Evolutionary conservation across 2,888 invertebrate genomes (phyloP).

Genomic region (Latrodectus hesperus): DNA sequence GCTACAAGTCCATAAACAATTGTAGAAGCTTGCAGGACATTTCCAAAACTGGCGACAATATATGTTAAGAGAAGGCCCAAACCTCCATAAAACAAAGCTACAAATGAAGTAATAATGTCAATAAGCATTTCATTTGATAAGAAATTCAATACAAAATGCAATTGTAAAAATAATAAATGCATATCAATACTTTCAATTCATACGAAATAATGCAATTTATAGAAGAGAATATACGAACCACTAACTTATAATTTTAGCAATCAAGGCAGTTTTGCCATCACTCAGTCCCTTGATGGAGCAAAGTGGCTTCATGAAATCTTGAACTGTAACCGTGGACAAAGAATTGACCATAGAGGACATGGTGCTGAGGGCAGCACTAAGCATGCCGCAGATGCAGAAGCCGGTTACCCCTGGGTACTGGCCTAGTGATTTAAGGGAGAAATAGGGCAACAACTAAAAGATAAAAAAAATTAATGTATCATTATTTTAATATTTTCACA

Average conservation of each 20-base stretch:
- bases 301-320: slow-evolving; percentile 57
- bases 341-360: slow-evolving; percentile 65
- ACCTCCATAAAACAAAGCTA: slow-evolving; percentile 83
- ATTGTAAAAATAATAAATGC: not conserved
- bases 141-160: not conserved
- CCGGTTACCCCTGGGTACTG: slow-evolving; percentile 53
- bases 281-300: slow-evolving; percentile 15
- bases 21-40: slow-evolving; percentile 87
- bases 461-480: not conserved
- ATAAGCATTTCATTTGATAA: not conserved
- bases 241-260: slow-evolving; percentile 52
- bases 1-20: slow-evolving; percentile 90
- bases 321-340: slow-evolving; percentile 52
- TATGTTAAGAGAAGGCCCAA: slow-evolving; percentile 88
- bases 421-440: slow-evolving; percentile 73
- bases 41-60: slow-evolving; percentile 86
- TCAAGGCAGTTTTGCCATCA: slow-evolving; percentile 19
- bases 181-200: not conserved
- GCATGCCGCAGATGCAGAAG: slow-evolving; percentile 55
- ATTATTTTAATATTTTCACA: too few species aligned
- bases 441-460: slow-evolving; percentile 47
- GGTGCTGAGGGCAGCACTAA: slow-evolving; percentile 67
- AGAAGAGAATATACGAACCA: not conserved
- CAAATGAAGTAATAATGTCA: not conserved
- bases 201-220: not conserved